These are phyloP conservation scores for Lymantria dispar DNA, from an alignment of 2,888 invertebrate genomes.

Conservation along the genomic window DNA sequence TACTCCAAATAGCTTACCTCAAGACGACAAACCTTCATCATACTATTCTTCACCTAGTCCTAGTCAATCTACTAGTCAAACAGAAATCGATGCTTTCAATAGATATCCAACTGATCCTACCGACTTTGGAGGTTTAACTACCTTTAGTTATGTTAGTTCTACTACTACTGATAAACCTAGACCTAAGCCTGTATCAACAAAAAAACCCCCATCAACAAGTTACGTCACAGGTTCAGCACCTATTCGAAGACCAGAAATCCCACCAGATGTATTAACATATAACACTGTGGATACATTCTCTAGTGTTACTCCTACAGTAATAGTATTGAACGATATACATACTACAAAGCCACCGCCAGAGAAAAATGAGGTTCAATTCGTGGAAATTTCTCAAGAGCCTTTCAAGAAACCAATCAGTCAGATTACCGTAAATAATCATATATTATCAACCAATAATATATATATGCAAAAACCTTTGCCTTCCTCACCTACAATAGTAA, in stretches of 20 bases:
- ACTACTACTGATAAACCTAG: slow-evolving; percentile 57
- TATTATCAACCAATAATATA: slow-evolving; percentile 81
- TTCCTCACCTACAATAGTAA: slow-evolving; percentile 84
- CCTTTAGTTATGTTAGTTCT: slow-evolving; percentile 66
- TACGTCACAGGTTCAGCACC: slow-evolving; percentile 74
- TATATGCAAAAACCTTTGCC: slow-evolving; percentile 75
- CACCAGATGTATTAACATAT: slow-evolving; percentile 51
- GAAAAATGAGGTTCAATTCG: slow-evolving; percentile 61
- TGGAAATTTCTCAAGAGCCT: slow-evolving; percentile 78
- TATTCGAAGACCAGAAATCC: slow-evolving; percentile 71
- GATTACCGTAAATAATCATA: slow-evolving; percentile 84
- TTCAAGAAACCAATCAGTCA: slow-evolving; percentile 73
- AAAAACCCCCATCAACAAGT: slow-evolving; percentile 70
- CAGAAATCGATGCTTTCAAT: slow-evolving; percentile 68
- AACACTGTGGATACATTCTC: slow-evolving; percentile 69
- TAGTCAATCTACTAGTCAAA: slow-evolving; percentile 72
- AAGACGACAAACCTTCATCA: slow-evolving; percentile 49
- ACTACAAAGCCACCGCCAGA: slow-evolving; percentile 53
- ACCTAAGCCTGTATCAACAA: slow-evolving; percentile 37
- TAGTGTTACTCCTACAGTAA: slow-evolving; percentile 75
- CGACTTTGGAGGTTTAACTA: slow-evolving; percentile 66
- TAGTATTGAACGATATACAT: slow-evolving; percentile 62
- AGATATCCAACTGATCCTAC: slow-evolving; percentile 70
- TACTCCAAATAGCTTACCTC: slow-evolving; percentile 55
- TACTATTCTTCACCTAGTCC: slow-evolving; percentile 62